Conservation (phyloP, 2,113 vertebrate genomes). For the Chamaetylas fuelleborni region DNA sequence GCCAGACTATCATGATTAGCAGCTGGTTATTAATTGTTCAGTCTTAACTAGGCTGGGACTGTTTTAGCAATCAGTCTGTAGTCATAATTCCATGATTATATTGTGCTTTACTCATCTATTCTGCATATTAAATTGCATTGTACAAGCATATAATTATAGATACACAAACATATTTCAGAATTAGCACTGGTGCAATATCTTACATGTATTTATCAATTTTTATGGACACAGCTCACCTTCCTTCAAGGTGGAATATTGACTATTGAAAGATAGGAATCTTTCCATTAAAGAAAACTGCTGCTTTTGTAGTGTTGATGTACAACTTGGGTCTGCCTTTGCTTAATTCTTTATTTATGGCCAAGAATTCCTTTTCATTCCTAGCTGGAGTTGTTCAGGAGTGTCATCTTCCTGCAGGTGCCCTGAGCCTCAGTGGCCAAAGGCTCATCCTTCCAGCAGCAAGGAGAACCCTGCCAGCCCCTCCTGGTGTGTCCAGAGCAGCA, state of each 20-base stretch:
- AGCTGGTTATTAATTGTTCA: neutral
- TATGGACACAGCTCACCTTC: neutral
- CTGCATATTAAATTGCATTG: neutral
- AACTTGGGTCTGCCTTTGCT: neutral
- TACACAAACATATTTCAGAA: neutral
- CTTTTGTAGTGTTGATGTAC: neutral
- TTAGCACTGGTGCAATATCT: neutral
- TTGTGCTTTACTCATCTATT: neutral
- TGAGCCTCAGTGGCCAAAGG: constrained; percentile 64
- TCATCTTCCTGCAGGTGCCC: constrained; percentile 47
- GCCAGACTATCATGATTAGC: neutral
- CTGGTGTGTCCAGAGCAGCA: constrained; percentile 47
- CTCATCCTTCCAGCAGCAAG: constrained; percentile 63
- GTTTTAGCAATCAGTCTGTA: neutral
- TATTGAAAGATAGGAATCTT: neutral
- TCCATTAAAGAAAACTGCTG: neutral
- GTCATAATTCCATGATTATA: neutral
- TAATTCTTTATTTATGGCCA: neutral
- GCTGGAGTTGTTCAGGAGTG: neutral
- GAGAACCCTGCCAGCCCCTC: constrained; percentile 54
- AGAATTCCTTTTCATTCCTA: neutral
- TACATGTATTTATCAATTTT: neutral
- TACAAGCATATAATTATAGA: neutral
- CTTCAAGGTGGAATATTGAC: neutral
- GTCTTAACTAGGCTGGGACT: neutral